Evolutionary conservation across 2,113 vertebrate species (phyloP).

Genomic region (Rhodinocichla rosea): DNA sequence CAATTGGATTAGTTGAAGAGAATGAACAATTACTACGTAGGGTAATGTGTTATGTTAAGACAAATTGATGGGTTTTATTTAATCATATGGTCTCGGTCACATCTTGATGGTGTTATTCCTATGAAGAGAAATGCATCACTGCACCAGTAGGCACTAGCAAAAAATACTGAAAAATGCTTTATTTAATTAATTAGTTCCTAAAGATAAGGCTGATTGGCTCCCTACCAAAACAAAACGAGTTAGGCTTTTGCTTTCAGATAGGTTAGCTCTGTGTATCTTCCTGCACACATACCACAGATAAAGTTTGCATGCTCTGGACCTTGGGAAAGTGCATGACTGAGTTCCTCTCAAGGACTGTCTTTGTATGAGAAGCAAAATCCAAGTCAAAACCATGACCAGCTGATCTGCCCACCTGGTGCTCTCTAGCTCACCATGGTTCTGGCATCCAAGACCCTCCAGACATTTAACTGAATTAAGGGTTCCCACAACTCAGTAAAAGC

Average conservation of each 20-base stretch:
- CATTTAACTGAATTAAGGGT: neutral
- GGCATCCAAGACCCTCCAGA: neutral
- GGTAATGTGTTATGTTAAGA: neutral
- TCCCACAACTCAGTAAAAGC: neutral
- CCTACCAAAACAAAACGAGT: neutral
- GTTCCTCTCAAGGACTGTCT: neutral
- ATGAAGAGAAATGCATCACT: neutral
- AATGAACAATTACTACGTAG: neutral
- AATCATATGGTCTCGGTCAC: neutral
- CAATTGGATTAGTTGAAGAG: conserved; percentile 16
- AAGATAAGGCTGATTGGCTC: neutral
- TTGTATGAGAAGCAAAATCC: neutral
- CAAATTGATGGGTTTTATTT: conserved; percentile 7
- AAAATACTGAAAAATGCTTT: neutral
- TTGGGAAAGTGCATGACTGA: neutral
- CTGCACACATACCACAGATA: neutral
- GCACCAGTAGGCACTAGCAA: neutral
- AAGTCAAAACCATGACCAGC: neutral
- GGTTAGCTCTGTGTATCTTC: neutral
- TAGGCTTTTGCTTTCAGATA: neutral
- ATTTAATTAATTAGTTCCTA: neutral
- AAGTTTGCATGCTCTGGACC: neutral
- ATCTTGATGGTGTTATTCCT: neutral
- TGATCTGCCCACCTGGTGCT: neutral
- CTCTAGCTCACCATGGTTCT: neutral